Conservation (phyloP, 1,140 invertebrate genomes). For the Bombus breviceps region DNA sequence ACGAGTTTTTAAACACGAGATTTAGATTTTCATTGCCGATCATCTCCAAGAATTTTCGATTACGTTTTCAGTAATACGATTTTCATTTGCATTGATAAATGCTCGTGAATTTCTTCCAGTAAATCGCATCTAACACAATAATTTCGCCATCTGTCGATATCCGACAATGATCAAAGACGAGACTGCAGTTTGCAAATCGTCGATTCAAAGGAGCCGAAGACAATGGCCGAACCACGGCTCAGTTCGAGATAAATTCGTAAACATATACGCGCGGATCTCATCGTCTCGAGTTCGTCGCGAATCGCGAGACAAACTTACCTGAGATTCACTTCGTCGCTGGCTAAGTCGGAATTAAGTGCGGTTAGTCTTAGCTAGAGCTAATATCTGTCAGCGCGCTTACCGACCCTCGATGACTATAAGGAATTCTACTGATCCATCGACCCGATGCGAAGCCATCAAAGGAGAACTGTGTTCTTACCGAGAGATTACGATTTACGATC, state of each 20-base stretch:
- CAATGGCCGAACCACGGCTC: neutral
- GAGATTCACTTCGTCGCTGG: constrained; percentile 27
- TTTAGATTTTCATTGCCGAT: too few relatives aligned
- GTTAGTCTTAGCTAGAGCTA: neutral
- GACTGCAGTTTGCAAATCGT: neutral
- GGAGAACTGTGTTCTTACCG: neutral
- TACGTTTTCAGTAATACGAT: too few relatives aligned
- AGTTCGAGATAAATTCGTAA: neutral
- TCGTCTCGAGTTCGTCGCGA: neutral
- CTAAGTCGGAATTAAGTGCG: constrained; percentile 13
- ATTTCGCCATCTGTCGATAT: neutral
- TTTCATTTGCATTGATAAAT: too few relatives aligned
- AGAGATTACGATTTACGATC: constrained; percentile 30
- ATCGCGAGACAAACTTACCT: neutral
- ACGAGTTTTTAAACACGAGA: too few relatives aligned
- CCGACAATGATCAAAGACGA: neutral
- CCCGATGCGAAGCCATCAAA: neutral
- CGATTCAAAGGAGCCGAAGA: neutral
- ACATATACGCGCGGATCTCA: neutral
- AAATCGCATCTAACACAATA: too few relatives aligned
- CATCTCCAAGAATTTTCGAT: too few relatives aligned
- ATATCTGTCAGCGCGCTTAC: neutral
- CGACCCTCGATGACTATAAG: neutral
- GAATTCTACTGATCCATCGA: neutral
- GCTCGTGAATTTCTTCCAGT: too few relatives aligned